Evolutionary conservation across 2,113 vertebrate species (phyloP).

Genomic region (Anarrhichthys ocellatus): DNA sequence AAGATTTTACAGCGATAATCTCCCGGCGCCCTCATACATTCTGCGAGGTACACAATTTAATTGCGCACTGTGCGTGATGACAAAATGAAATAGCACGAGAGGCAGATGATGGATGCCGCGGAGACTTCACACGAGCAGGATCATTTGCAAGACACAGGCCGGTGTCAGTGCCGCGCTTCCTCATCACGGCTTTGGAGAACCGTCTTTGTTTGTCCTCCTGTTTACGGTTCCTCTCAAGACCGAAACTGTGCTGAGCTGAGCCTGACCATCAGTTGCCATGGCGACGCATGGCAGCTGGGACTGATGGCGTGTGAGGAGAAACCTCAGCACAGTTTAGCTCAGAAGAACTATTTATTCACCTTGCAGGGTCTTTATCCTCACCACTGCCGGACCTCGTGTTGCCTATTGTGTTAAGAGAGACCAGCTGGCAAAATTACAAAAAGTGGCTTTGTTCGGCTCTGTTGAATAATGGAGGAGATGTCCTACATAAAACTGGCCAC

Average conservation of each 20-base stretch:
- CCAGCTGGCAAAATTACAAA: background rate
- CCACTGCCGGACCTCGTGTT: conserved; percentile 9
- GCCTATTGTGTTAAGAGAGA: background rate
- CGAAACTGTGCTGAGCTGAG: conserved; percentile 57
- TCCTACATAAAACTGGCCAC: background rate
- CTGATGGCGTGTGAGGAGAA: conserved; percentile 35
- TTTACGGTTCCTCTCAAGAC: conserved; percentile 53
- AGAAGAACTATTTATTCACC: conserved; percentile 48
- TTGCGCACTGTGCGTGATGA: conserved; percentile 15
- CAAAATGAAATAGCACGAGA: conserved; percentile 39
- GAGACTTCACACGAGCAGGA: conserved; percentile 27
- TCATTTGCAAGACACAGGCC: conserved; percentile 55
- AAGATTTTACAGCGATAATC: conserved; percentile 65
- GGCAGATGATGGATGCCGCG: conserved; percentile 47
- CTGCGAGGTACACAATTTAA: conserved; percentile 53
- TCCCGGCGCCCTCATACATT: conserved; percentile 48
- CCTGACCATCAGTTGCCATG: conserved; percentile 75
- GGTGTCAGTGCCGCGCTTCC: conserved; percentile 26
- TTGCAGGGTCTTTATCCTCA: background rate
- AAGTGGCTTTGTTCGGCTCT: background rate
- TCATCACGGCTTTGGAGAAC: conserved; percentile 41
- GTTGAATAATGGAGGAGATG: background rate
- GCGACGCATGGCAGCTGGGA: conserved; percentile 56
- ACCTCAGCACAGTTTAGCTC: conserved; percentile 57
- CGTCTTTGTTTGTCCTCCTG: conserved; percentile 53